phyloP scores from a whole-genome alignment of 2,888 invertebrate genomes.

The Leucozona laternaria region DNA sequence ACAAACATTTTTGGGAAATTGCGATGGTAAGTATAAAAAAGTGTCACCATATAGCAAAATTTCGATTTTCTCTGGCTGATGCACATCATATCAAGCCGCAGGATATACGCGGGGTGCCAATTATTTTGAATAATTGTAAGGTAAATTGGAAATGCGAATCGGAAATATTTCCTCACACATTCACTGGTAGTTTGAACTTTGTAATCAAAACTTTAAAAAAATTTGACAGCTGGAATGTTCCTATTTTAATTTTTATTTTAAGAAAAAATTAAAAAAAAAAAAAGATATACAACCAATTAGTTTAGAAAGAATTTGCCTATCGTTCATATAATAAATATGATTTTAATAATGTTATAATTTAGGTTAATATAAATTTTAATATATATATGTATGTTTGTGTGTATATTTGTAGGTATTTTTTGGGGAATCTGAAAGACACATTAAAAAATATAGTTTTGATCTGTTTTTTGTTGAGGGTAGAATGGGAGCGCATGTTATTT shows the following conservation, averaged over 20 bases:
- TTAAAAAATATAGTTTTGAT: constrained; percentile 14
- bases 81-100: constrained; percentile 11
- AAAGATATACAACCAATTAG: constrained; percentile 25
- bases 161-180: constrained; percentile 24
- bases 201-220: constrained; percentile 3
- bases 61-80: constrained; percentile 20
- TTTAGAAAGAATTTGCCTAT: constrained; percentile 13
- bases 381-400: not conserved
- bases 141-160: constrained; percentile 49
- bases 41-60: constrained; percentile 54
- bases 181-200: constrained; percentile 58
- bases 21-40: constrained; percentile 50
- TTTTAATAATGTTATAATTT: constrained; percentile 48
- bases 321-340: constrained; percentile 31
- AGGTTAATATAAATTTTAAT: constrained; percentile 33
- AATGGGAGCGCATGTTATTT: constrained; percentile 9
- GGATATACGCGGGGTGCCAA: constrained; percentile 22
- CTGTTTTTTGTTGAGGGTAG: not conserved
- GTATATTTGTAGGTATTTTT: constrained; percentile 7
- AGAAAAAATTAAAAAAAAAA: constrained; percentile 5
- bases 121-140: constrained; percentile 47
- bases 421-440: constrained; percentile 18
- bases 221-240: constrained; percentile 41
- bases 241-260: constrained; percentile 10
- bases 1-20: constrained; percentile 49